phyloP scores from a whole-genome alignment of 2,797 vertebrate genomes.

The Halcyon chelicuti region DNA sequence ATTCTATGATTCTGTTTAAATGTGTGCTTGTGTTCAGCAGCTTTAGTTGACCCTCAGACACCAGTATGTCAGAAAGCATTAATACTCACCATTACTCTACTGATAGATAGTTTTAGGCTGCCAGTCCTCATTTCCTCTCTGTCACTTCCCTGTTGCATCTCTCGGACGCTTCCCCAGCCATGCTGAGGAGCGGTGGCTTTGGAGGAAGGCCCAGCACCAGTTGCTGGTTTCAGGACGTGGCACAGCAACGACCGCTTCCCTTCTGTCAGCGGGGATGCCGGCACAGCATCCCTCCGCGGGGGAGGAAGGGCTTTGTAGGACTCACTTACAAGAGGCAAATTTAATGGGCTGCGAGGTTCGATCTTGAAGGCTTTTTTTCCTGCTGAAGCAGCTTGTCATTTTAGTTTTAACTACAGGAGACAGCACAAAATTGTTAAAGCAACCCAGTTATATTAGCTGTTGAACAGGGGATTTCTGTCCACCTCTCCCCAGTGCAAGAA shows the following conservation, averaged over 20 bases:
- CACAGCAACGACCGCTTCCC: conserved; percentile 54
- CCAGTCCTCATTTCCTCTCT: conserved; percentile 78
- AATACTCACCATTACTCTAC: conserved; percentile 59
- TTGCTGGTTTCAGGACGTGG: conserved; percentile 75
- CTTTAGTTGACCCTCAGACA: conserved; percentile 45
- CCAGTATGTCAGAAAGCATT: conserved; percentile 34
- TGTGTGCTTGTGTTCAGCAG: neutral
- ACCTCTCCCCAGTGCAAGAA: neutral
- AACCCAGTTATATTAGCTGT: conserved; percentile 47
- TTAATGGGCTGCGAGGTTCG: conserved; percentile 77
- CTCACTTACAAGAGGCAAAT: conserved; percentile 79
- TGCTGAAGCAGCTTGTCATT: conserved; percentile 67
- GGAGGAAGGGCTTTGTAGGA: conserved; percentile 74
- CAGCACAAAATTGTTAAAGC: conserved; percentile 62
- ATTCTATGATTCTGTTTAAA: neutral
- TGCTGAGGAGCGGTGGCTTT: conserved; percentile 81
- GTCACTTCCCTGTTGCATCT: conserved; percentile 70
- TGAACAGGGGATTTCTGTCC: conserved; percentile 10
- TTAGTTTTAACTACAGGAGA: conserved; percentile 72
- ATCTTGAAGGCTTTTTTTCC: conserved; percentile 25
- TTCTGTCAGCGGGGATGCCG: conserved; percentile 22
- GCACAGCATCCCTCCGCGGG: conserved; percentile 71
- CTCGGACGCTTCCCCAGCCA: conserved; percentile 68
- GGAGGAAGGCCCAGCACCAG: conserved; percentile 74
- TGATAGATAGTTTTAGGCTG: conserved; percentile 44